These are phyloP conservation scores for Dinomys branickii DNA, from an alignment of 2,113 vertebrate species.

Conservation along the genomic window DNA sequence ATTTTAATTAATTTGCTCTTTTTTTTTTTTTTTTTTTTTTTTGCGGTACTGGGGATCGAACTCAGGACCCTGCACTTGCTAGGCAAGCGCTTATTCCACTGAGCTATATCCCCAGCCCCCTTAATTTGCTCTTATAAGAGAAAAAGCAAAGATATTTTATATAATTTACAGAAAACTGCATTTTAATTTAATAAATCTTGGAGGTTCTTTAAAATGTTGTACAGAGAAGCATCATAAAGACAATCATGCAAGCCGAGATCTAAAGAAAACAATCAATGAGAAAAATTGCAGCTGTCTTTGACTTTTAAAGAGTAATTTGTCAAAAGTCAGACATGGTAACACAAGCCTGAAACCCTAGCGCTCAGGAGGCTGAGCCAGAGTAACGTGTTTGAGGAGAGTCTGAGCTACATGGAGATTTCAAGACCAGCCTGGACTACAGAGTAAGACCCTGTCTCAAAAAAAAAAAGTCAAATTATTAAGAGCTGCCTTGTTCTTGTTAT, in stretches of 20 bases:
- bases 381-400: not conserved
- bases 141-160: constrained; percentile 69
- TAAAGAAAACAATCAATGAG: not conserved
- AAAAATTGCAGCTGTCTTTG: not conserved
- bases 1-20: constrained; percentile 62
- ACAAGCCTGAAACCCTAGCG: not conserved
- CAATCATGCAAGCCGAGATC: not conserved
- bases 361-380: not conserved
- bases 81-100: too few relatives aligned
- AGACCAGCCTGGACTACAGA: not conserved
- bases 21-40: too few relatives aligned
- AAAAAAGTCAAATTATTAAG: not conserved
- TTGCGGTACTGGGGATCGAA: too few relatives aligned
- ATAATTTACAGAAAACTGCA: constrained; percentile 72
- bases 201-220: constrained; percentile 53
- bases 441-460: not conserved
- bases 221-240: not conserved
- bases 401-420: not conserved
- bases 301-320: not conserved
- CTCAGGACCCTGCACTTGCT: too few relatives aligned
- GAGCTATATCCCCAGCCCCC: too few relatives aligned
- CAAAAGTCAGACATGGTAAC: not conserved
- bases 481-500: not conserved
- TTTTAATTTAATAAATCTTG: constrained; percentile 80
- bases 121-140: constrained; percentile 66